A percentile compares a stretch with the other conserved stretches of the same genome.
Evolutionary conservation across 2,113 vertebrate genomes (phyloP).

Genomic region (Motacilla tschutschensis): DNA sequence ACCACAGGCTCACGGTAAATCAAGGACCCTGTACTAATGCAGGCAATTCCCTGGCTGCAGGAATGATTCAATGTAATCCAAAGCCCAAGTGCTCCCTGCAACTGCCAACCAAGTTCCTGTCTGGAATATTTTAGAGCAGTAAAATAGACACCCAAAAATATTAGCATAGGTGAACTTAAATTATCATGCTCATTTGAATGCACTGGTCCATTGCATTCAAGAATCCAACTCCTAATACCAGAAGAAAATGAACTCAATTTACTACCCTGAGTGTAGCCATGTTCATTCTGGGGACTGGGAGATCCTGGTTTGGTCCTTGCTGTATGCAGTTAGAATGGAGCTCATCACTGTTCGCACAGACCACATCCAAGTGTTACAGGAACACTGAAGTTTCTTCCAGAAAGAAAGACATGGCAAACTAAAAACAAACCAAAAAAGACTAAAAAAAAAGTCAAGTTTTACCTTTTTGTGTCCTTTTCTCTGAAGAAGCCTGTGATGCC

Average conservation of each 20-base stretch:
- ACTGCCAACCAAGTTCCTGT: not conserved
- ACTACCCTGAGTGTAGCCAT: rapidly evolving
- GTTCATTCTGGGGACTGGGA: not conserved
- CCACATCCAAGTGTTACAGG: not conserved
- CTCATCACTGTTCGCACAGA: not conserved
- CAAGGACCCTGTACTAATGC: not conserved
- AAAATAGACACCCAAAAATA: not conserved
- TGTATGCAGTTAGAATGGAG: not conserved
- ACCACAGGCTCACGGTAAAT: not conserved
- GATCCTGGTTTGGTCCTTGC: not conserved
- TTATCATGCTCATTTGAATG: not conserved
- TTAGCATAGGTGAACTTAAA: not conserved
- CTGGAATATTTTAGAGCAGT: not conserved
- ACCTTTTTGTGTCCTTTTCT: constrained; percentile 98
- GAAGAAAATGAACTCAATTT: not conserved
- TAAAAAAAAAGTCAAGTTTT: not conserved
- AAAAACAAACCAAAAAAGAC: not conserved
- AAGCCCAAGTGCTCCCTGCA: not conserved
- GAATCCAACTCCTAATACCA: not conserved
- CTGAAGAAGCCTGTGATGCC: constrained; percentile 96
- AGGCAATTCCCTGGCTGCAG: not conserved
- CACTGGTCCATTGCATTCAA: not conserved
- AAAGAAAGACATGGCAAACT: not conserved
- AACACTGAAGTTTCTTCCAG: not conserved
- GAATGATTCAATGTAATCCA: not conserved